phyloP scores from a whole-genome alignment of 2,888 invertebrate genomes.

The Aphidoletes aphidimyza region DNA sequence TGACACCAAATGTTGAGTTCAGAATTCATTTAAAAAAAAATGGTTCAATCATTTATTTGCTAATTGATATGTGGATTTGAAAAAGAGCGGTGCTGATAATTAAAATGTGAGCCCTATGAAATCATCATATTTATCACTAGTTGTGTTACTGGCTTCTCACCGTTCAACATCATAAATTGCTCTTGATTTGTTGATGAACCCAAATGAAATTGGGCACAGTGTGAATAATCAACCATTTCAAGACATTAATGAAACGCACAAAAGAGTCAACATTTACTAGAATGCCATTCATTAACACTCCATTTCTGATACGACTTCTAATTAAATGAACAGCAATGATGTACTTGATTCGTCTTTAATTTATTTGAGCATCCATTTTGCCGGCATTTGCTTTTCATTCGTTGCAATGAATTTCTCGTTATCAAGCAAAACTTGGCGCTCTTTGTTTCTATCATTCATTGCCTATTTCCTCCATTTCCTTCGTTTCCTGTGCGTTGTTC shows the following conservation, averaged over 20 bases:
- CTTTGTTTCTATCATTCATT: constrained; percentile 34
- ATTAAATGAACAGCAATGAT: constrained; percentile 17
- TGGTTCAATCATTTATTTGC: not conserved
- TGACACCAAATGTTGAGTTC: not conserved
- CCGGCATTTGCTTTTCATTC: not conserved
- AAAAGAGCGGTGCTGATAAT: constrained; percentile 16
- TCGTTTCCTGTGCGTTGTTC: not conserved
- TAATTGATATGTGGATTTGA: not conserved
- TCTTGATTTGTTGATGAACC: not conserved
- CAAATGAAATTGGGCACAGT: not conserved
- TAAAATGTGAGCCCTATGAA: not conserved
- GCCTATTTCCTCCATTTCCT: constrained; percentile 19
- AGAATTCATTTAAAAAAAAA: not conserved
- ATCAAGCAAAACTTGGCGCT: not conserved
- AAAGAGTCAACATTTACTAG: not conserved
- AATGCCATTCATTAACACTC: constrained; percentile 31
- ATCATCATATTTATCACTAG: not conserved
- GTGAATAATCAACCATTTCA: constrained; percentile 14
- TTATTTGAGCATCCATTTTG: constrained; percentile 44
- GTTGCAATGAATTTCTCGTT: constrained; percentile 1
- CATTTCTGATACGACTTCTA: constrained; percentile 21
- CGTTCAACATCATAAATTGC: not conserved
- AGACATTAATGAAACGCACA: not conserved
- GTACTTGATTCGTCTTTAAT: constrained; percentile 10
- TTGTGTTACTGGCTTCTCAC: not conserved